Evolutionary conservation across 2,888 invertebrate genomes (phyloP).

Genomic region (Coenonympha glycerion): DNA sequence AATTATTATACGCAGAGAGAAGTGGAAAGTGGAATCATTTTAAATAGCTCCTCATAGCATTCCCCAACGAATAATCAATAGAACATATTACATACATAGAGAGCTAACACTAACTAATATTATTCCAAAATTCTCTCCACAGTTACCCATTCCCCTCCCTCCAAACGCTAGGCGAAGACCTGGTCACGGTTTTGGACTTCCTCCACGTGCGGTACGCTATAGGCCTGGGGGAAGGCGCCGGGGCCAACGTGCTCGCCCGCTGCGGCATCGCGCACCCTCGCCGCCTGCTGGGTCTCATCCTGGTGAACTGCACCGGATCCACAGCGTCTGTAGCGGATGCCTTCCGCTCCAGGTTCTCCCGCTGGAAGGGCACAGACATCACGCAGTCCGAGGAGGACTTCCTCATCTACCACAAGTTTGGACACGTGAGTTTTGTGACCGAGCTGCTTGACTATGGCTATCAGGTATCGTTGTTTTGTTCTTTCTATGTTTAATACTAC

Average conservation of each 20-base stretch:
- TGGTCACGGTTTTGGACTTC: constrained; percentile 87
- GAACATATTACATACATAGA: no score
- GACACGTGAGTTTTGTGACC: constrained; percentile 83
- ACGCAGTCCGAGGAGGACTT: constrained; percentile 92
- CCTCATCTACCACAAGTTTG: constrained; percentile 92
- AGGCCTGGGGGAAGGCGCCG: constrained; percentile 91
- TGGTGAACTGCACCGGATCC: constrained; percentile 91
- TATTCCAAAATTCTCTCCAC: constrained; percentile 27
- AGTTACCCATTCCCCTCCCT: constrained; percentile 89
- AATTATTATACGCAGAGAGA: no score
- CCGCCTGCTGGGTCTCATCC: constrained; percentile 84
- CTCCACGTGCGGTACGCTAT: constrained; percentile 89
- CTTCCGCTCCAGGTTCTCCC: constrained; percentile 88
- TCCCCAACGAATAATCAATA: no score
- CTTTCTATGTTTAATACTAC: constrained; percentile 39
- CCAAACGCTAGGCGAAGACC: constrained; percentile 87
- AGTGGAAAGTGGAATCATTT: no score
- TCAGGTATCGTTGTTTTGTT: constrained; percentile 54
- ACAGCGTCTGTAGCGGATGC: constrained; percentile 90
- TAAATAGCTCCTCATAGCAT: no score
- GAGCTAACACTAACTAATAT: no score
- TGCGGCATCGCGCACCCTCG: constrained; percentile 89
- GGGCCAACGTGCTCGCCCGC: constrained; percentile 89
- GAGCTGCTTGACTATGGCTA: constrained; percentile 52
- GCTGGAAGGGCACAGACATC: constrained; percentile 89